phyloP scores from a whole-genome alignment of 1,140 invertebrate genomes.

The Hyposmocoma kahamanoa region DNA sequence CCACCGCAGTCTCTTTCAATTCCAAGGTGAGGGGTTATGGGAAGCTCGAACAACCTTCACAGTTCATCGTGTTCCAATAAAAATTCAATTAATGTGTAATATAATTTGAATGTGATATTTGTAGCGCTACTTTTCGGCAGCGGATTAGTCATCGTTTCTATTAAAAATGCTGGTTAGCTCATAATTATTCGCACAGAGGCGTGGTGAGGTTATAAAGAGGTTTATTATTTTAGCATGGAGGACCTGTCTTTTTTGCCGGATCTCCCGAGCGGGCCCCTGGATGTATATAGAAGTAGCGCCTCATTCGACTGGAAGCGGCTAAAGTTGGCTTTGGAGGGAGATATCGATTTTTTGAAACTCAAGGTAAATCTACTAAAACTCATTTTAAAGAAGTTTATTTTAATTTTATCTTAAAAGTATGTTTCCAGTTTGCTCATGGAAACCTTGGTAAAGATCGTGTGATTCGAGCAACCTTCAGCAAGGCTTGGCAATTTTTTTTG shows the following conservation, averaged over 20 bases:
- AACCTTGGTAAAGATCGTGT: too few species aligned
- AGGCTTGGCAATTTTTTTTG: too few species aligned
- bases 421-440: too few species aligned
- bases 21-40: constrained; percentile 33
- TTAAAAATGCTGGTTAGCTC: constrained; percentile 2
- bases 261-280: constrained; percentile 80
- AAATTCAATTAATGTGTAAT: neutral
- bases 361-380: constrained; percentile 80
- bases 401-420: too few species aligned
- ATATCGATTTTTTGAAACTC: constrained; percentile 80
- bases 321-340: constrained; percentile 82
- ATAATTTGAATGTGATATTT: neutral
- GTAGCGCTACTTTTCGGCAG: constrained; percentile 12
- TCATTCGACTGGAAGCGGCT: constrained; percentile 88
- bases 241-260: constrained; percentile 74
- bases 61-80: constrained; percentile 9
- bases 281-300: constrained; percentile 80
- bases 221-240: constrained; percentile 38
- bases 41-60: constrained; percentile 13
- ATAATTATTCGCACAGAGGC: neutral
- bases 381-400: too few species aligned
- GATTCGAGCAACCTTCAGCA: too few species aligned
- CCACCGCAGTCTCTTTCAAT: constrained; percentile 21
- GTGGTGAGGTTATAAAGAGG: neutral
- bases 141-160: constrained; percentile 26